These are phyloP conservation scores for Thecocarcelia acutangulata DNA, from an alignment of 2,888 invertebrate species.

Conservation along the genomic window DNA sequence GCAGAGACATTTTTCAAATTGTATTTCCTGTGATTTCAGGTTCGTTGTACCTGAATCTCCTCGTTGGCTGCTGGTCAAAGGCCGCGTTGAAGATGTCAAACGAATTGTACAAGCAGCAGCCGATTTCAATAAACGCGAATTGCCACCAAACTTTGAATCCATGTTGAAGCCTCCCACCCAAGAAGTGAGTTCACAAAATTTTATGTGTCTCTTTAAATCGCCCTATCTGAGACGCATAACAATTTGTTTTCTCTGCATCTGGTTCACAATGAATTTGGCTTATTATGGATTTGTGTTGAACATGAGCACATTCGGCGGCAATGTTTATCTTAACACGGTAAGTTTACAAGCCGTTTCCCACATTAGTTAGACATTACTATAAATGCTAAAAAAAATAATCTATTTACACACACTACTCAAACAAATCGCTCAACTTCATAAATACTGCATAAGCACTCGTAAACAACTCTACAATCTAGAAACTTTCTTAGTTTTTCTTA, in stretches of 20 bases:
- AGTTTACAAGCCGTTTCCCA: conserved; percentile 75
- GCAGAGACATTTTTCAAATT: conserved; percentile 5
- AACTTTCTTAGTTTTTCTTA: too few species aligned
- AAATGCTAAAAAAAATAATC: too few species aligned
- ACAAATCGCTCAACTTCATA: background rate
- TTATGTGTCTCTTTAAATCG: conserved; percentile 86
- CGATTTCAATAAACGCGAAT: conserved; percentile 84
- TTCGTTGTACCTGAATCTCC: conserved; percentile 91
- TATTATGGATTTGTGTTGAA: conserved; percentile 85
- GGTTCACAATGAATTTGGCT: conserved; percentile 87
- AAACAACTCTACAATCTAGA: too few species aligned
- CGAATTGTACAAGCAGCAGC: conserved; percentile 86
- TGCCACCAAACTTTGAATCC: conserved; percentile 87
- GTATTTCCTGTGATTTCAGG: conserved; percentile 81
- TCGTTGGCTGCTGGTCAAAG: conserved; percentile 88
- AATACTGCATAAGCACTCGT: too few species aligned
- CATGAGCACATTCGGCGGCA: conserved; percentile 88
- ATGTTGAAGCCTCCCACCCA: conserved; percentile 83
- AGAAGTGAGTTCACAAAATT: conserved; percentile 83
- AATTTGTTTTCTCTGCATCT: conserved; percentile 86
- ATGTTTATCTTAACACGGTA: conserved; percentile 88
- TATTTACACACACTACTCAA: too few species aligned
- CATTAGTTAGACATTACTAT: too few species aligned
- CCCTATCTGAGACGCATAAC: conserved; percentile 86
- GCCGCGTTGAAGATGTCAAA: conserved; percentile 87